A percentile compares a stretch with the other conserved stretches of the same genome.
phyloP scores from a whole-genome alignment of 2,888 invertebrate species.

The Pomacea canaliculata region DNA sequence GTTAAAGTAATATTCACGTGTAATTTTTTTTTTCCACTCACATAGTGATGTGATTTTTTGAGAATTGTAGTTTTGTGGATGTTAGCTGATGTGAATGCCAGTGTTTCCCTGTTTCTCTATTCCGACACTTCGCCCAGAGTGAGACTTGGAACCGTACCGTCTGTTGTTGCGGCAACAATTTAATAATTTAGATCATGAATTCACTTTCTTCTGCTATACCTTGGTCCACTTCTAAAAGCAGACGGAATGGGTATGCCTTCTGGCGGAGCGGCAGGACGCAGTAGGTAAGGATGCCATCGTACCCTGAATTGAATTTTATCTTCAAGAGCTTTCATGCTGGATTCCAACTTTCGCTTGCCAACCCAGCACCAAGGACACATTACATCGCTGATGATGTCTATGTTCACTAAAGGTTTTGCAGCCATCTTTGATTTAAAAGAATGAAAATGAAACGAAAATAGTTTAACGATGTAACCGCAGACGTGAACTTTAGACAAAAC shows the following conservation, averaged over 20 bases:
- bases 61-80: too few species aligned
- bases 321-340: conserved; percentile 50
- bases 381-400: conserved; percentile 63
- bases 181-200: too few species aligned
- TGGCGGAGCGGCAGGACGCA: conserved; percentile 56
- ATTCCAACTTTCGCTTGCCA: conserved; percentile 64
- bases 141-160: too few species aligned
- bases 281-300: conserved; percentile 63
- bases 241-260: conserved; percentile 60
- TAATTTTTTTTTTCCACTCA: too few species aligned
- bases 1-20: too few species aligned
- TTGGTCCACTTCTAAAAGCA: conserved; percentile 45
- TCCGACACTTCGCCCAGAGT: too few species aligned
- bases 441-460: neutral
- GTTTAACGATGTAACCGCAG: too few species aligned
- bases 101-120: too few species aligned
- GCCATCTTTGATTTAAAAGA: conserved; percentile 10
- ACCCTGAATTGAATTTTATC: conserved; percentile 58
- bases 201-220: conserved; percentile 32
- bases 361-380: conserved; percentile 69
- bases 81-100: too few species aligned
- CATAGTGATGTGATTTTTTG: too few species aligned
- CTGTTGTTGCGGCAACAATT: too few species aligned
- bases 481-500: too few species aligned
- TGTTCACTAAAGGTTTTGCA: conserved; percentile 42